Percentiles rank a stretch among this genome's conserved stretches.
phyloP scores from a whole-genome alignment of 2,113 vertebrate genomes.

The Egretta garzetta region DNA sequence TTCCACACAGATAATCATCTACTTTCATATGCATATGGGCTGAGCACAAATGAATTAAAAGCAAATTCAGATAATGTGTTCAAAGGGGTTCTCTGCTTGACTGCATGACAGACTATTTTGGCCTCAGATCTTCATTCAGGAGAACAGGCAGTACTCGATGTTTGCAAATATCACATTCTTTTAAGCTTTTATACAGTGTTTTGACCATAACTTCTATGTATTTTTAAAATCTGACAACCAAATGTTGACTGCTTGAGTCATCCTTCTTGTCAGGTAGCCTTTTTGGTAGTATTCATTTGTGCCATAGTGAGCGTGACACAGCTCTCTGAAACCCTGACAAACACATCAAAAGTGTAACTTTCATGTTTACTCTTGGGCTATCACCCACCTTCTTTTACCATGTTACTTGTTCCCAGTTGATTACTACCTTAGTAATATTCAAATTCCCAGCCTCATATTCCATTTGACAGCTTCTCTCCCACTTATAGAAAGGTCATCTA shows the following conservation, averaged over 20 bases:
- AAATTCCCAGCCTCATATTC: neutral
- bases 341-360: neutral
- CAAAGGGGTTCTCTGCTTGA: neutral
- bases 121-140: neutral
- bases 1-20: neutral
- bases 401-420: neutral
- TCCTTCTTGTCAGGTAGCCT: neutral
- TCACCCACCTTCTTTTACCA: neutral
- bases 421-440: neutral
- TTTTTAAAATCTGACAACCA: neutral
- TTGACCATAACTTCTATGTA: neutral
- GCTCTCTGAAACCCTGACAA: neutral
- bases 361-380: neutral
- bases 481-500: neutral
- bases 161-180: neutral
- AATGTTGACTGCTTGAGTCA: neutral
- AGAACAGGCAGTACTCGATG: neutral
- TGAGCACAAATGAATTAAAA: neutral
- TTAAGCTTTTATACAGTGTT: neutral
- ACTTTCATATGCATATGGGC: neutral
- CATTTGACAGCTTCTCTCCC: neutral
- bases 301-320: neutral
- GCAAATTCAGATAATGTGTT: neutral
- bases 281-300: neutral
- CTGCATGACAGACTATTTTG: neutral